Evolutionary conservation across 1,140 invertebrate genomes (phyloP).

Genomic region (Mizuhopecten yessoensis): DNA sequence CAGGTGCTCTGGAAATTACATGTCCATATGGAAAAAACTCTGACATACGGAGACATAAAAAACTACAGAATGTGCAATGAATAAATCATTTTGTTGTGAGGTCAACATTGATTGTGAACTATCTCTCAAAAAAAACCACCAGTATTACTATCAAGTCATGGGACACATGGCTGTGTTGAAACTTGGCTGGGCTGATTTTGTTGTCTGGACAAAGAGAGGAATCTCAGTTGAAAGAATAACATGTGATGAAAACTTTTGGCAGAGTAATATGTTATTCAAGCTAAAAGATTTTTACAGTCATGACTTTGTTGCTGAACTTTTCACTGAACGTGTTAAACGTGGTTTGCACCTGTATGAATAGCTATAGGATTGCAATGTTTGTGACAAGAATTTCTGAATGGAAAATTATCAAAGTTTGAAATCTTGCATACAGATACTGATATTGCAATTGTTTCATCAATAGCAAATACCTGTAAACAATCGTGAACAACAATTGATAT

Average conservation of each 20-base stretch:
- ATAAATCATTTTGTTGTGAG: conserved; percentile 40
- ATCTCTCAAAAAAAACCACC: conserved; percentile 3
- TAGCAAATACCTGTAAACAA: too few species aligned
- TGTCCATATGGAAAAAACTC: conserved; percentile 35
- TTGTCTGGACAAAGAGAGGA: too few species aligned
- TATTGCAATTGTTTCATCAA: too few species aligned
- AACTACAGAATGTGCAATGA: conserved; percentile 33
- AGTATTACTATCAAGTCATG: conserved; percentile 46
- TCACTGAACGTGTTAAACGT: conserved; percentile 29
- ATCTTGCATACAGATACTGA: too few species aligned
- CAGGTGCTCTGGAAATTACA: too few species aligned
- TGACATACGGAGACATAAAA: conserved; percentile 41
- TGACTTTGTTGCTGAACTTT: conserved; percentile 6
- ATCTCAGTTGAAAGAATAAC: background rate
- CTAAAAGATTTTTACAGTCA: conserved; percentile 17
- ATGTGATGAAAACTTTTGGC: background rate
- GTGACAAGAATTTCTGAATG: too few species aligned
- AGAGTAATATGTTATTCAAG: conserved; percentile 22
- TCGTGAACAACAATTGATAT: too few species aligned
- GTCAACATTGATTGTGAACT: background rate
- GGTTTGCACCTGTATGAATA: background rate
- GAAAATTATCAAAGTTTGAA: too few species aligned
- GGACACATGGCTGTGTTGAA: conserved; percentile 47
- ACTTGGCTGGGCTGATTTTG: conserved; percentile 5
- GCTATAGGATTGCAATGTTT: too few species aligned